phyloP scores from a whole-genome alignment of 2,113 vertebrate genomes.

The Rhinoderma darwinii region DNA sequence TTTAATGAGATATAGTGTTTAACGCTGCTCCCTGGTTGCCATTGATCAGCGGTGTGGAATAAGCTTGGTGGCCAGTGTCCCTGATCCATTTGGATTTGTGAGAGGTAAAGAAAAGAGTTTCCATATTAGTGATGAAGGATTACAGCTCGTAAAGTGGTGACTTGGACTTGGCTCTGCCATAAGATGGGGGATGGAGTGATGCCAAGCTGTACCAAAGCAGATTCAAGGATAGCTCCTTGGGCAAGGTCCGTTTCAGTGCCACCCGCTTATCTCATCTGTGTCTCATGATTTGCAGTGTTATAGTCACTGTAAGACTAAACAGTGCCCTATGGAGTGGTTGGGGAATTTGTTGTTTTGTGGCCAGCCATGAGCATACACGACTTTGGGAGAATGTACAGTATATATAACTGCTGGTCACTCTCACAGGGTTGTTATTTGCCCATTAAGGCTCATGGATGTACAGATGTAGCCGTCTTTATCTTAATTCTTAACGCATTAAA shows the following conservation, averaged over 20 bases:
- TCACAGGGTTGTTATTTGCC: neutral
- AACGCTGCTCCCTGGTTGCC: neutral
- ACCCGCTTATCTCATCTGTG: neutral
- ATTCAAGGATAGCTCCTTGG: too few species aligned
- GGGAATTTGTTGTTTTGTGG: neutral
- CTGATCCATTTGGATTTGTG: neutral
- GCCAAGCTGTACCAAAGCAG: too few species aligned
- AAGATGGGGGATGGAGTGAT: neutral
- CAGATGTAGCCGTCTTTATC: too few species aligned
- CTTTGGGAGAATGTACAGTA: neutral
- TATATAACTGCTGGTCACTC: neutral
- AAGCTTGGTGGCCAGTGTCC: neutral
- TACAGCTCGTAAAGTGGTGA: neutral
- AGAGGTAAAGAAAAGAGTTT: too few species aligned
- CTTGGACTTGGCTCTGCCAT: neutral
- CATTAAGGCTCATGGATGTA: neutral
- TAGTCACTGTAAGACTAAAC: neutral
- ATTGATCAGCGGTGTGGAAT: constrained; percentile 11
- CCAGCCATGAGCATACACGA: neutral
- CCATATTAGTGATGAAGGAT: neutral
- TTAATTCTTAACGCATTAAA: too few species aligned
- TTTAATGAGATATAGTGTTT: constrained; percentile 28
- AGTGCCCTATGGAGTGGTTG: neutral
- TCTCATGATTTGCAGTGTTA: neutral
- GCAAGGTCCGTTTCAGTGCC: neutral